Evolutionary conservation across 30 jellyfish, hydroid and myxozoan genomes (phyloP), one percentile per base, ranked within the genome.

Genomic region (Turritopsis rubra): DNA sequence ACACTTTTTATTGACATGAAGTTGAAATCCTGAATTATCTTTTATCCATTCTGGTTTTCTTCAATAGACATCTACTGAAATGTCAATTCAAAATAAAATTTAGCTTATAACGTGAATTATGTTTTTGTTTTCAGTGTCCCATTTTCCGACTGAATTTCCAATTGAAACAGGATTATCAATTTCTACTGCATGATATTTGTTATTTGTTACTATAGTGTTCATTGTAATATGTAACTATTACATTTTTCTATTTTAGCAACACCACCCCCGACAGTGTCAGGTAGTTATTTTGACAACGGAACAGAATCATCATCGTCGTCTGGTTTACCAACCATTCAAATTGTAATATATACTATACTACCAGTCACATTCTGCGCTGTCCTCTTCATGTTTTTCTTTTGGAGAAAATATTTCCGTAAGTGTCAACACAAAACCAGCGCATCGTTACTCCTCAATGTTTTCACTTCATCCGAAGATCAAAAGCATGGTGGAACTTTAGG

Each of bases 231-330:
- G 5, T 41, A 3, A 13, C 5, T 41, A 3, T 13, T 13, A 3
- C 60, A 88, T 90, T 18, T 95, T 96, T 29, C 53, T 86, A 41
- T 88, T 79, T 86, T 90, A 28, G 95, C 97, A 65, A 80, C 87
- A 53, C 97, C 97, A 29, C 72, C 88, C 82, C 90, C 97, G 13
- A 54, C 80, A 13, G 81, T 90, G 16, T 90, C 90, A 90, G 83
- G 9, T 41, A 5, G 9, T 41, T 13, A 41, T 13, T 3, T 41
- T 41, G 60, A 13, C 13, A 13, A 41, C 13, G 60, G 60, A 41
- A 41, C 5, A 5, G 60, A 41, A 41, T 41, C 60, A 41, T 41
- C 60, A 41, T 41, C 60, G 13, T 41, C 60, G 60, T 41, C 60
- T 41, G 60, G 60, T 13, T 41, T 41, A 41, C 60, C 60, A 41